Evolutionary conservation across 2,797 vertebrate genomes (phyloP), one percentile per base, ranked within the genome.

Genomic region (Dendrocincla tyrannina): DNA sequence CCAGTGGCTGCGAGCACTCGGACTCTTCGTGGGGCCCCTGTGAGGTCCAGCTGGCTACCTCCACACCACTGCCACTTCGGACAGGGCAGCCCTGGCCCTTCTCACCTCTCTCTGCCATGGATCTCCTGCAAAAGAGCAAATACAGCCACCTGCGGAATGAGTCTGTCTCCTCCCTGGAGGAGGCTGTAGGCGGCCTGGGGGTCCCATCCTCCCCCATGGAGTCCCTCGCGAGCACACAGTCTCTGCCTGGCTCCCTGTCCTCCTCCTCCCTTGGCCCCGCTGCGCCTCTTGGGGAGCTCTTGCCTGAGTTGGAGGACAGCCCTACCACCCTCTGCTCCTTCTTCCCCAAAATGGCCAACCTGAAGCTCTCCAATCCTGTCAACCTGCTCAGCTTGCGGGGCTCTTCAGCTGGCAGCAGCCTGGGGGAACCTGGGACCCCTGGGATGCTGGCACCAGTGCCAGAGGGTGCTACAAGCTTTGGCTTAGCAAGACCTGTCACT

Each of bases 251-350:
- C 62, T 98, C 98, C 15, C 70, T 91, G 2, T 99, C 99, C 4
- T 99, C 99, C 41, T 98, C 83, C 17, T 93, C 93, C 20, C 98
- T 99, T 78, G 97, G 98, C 81, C 98, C 98, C 17, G 97, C 98
- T 72, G 98, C 98, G 35, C 98, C 98, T 75, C 97, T 98, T 2
- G 52, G 91, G 52, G 97, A 98, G 44, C 90, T 97, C 9, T 96
- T 94, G 0, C 92, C 96, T 0, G 91, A 96, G 11, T 95, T 98
- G 0, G 99, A 99, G 87, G 98, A 99, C 92, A 99, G 99, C 96
- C 99, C 99, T 96, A 99, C 99, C 68, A 99, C 99, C 32, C 98
- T 99, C 60, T 99, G 99, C 97, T 99, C 99, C 94, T 99, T 99
- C 97, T 99, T 99, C 93, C 99, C 99, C 87, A 98, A 98, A 96